These are phyloP conservation scores for Limnodromus scolopaceus DNA, from an alignment of 2,797 vertebrate genomes.

Conservation along the genomic window DNA sequence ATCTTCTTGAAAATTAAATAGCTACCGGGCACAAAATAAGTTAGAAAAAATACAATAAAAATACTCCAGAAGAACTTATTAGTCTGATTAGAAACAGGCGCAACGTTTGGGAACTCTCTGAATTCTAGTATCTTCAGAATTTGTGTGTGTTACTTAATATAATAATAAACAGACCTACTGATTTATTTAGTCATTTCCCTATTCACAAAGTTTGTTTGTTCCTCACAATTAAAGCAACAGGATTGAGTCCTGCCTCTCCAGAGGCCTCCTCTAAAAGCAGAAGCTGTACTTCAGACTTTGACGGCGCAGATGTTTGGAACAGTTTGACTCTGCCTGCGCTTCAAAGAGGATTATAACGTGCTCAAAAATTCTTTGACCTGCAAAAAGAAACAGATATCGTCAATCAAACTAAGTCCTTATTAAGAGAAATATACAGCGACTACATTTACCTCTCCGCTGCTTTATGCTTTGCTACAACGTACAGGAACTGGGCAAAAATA, in stretches of 20 bases:
- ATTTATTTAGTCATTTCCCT: neutral
- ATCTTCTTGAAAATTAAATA: neutral
- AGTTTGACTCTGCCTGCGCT: neutral
- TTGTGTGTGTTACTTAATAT: neutral
- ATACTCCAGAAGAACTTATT: neutral
- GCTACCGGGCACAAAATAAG: neutral
- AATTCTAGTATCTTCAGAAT: neutral
- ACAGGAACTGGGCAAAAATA: neutral
- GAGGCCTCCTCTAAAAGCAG: conserved; percentile 6
- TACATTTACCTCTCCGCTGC: neutral
- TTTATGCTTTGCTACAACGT: neutral
- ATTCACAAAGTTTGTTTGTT: neutral
- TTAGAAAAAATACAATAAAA: neutral
- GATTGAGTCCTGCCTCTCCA: conserved; percentile 9
- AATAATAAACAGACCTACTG: neutral
- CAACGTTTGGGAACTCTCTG: neutral
- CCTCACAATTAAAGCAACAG: neutral
- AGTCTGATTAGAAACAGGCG: neutral
- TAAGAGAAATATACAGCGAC: neutral
- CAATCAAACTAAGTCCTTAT: neutral
- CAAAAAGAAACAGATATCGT: conserved; percentile 40
- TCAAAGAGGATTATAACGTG: conserved; percentile 77
- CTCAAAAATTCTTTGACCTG: conserved; percentile 94
- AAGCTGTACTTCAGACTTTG: neutral
- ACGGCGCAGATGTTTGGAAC: neutral